A percentile compares a stretch with the other conserved stretches of the same genome.
Evolutionary conservation across 1,140 invertebrate genomes (phyloP).

Genomic region (Medauroidea extradentata): DNA sequence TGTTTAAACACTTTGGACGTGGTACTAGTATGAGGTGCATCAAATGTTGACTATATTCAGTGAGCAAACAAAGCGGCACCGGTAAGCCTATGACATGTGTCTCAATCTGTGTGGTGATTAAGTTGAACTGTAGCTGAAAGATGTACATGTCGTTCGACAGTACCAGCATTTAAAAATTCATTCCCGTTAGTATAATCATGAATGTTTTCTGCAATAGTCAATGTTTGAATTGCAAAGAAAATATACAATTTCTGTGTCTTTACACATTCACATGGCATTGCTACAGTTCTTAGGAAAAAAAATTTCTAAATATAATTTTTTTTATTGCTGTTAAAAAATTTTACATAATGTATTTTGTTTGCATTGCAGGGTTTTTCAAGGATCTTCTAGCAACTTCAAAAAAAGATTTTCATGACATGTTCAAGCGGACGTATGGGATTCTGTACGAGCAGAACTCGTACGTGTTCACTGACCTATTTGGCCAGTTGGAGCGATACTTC

Average conservation of each 20-base stretch:
- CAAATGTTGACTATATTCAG: no score
- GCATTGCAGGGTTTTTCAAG: constrained; percentile 74
- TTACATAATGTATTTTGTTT: background rate
- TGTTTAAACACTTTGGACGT: no score
- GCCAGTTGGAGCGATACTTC: constrained; percentile 87
- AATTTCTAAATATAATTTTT: background rate
- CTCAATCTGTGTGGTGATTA: no score
- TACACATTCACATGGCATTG: background rate
- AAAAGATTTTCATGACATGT: constrained; percentile 88
- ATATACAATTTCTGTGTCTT: background rate
- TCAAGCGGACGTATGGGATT: constrained; percentile 89
- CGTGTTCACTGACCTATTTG: constrained; percentile 89
- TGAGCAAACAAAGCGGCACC: no score
- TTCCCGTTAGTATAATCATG: no score
- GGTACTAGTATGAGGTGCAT: no score
- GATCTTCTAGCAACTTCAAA: constrained; percentile 78
- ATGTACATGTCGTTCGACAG: no score
- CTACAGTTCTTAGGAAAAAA: background rate
- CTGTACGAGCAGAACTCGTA: constrained; percentile 91
- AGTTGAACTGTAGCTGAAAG: no score
- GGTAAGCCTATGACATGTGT: no score
- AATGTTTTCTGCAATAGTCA: no score
- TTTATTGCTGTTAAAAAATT: background rate
- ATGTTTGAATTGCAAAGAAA: background rate
- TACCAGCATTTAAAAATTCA: no score